Conservation (phyloP, 2,888 invertebrate genomes). For the Lamellibrachia columna region DNA sequence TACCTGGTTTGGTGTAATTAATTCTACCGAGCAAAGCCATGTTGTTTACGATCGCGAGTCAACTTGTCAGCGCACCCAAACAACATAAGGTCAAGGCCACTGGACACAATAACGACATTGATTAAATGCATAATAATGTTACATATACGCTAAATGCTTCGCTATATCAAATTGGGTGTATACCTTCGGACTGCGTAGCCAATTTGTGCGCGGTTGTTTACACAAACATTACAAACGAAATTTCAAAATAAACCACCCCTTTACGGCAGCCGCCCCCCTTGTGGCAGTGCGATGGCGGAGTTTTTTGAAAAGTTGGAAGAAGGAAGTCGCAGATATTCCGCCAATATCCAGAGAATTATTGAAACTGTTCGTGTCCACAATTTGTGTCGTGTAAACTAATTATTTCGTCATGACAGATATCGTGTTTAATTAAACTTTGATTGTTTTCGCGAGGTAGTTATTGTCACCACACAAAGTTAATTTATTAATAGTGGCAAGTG, state of each 20-base stretch:
- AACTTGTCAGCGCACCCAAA: not conserved
- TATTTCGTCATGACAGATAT: not conserved
- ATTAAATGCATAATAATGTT: not conserved
- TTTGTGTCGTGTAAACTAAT: not conserved
- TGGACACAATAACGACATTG: not conserved
- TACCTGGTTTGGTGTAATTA: not conserved
- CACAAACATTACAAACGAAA: not conserved
- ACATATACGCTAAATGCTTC: not conserved
- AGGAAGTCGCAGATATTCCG: not conserved
- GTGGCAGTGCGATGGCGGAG: slow-evolving; percentile 5
- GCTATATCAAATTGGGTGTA: not conserved
- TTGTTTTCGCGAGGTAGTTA: no score
- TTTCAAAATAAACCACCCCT: not conserved
- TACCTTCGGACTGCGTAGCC: not conserved
- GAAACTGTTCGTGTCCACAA: not conserved
- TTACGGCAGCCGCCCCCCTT: not conserved
- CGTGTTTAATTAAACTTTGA: not conserved
- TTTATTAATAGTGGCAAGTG: no score
- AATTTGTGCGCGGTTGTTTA: not conserved
- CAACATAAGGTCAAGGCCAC: not conserved
- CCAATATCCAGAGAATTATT: slow-evolving; percentile 6
- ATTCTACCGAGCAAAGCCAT: slow-evolving; percentile 12
- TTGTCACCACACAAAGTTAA: no score
- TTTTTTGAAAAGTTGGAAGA: not conserved
- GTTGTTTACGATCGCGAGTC: not conserved